Evolutionary conservation across 2,888 invertebrate species (phyloP).

Genomic region (Frankliniella intonsa): DNA sequence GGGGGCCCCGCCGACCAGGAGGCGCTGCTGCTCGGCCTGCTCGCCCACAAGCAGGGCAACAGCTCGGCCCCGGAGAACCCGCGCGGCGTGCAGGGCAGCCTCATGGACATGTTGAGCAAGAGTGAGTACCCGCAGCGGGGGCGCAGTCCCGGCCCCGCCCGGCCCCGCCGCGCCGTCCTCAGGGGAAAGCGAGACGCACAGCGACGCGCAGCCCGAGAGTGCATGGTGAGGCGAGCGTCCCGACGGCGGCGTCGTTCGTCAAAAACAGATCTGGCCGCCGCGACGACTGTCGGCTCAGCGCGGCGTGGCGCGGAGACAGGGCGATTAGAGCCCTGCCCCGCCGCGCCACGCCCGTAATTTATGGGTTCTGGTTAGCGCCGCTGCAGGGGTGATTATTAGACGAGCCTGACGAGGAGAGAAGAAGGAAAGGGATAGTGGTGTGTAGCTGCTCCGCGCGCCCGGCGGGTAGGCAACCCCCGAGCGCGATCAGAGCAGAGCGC

Average conservation of each 20-base stretch:
- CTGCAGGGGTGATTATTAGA: no score
- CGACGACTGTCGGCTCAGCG: no score
- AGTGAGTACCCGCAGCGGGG: slow-evolving; percentile 56
- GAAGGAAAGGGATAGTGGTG: no score
- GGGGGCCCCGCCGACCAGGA: slow-evolving; percentile 58
- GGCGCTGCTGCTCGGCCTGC: slow-evolving; percentile 64
- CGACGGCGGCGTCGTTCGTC: background rate
- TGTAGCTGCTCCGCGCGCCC: no score
- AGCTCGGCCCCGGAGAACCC: slow-evolving; percentile 37
- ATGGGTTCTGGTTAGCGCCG: no score
- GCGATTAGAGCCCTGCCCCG: no score
- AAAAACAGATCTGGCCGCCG: no score
- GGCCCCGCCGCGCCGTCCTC: background rate
- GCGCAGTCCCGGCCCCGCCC: background rate
- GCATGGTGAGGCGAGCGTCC: background rate
- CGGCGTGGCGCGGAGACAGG: no score
- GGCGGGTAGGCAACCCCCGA: no score
- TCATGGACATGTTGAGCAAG: slow-evolving; percentile 79
- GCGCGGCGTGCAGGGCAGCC: slow-evolving; percentile 59
- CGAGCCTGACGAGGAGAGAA: no score
- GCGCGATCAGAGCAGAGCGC: no score
- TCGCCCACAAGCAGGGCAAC: slow-evolving; percentile 54
- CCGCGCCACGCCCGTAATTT: no score
- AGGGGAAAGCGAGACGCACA: background rate
- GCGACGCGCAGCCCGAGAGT: background rate